Evolutionary conservation across 2,888 invertebrate genomes (phyloP), one percentile per base, ranked within the genome.

Genomic region (Encarsia formosa): DNA sequence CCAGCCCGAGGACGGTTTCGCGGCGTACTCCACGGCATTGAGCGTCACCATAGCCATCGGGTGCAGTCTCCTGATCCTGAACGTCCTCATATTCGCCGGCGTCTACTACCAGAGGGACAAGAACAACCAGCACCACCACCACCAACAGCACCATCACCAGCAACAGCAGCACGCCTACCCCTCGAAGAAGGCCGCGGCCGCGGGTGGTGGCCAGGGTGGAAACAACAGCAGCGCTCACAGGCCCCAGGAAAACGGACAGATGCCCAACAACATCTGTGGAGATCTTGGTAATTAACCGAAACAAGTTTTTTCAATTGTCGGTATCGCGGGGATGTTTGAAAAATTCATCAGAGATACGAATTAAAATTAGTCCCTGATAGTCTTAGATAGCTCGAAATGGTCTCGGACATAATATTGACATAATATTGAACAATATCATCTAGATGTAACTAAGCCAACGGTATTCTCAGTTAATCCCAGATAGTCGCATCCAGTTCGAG

Each of bases 31-130:
- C 0, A 92, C 93, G 4, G 93, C 93, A 2, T 76, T 94, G 13
- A 91, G 91, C 73, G 91, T 93, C 0, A 94, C 93, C 16, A 92
- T 96, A 63, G 95, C 94, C 41, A 93, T 96, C 59, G 96, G 96
- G 32, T 93, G 94, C 69, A 92, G 92, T 4, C 76, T 96, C 53
- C 80, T 96, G 19, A 91, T 95, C 65, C 78, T 96, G 4, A 96
- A 96, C 70, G 90, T 95, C 39, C 77, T 95, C 23, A 92, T 96
- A 67, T 95, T 95, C 69, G 94, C 94, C 47, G 94, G 92, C 4
- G 91, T 95, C 1, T 95, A 94, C 72, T 95, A 95, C 69, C 94
- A 95, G 69, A 79, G 91, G 47, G 91, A 91, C 68, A 91, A 91
- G 72, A 87, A 87, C 57, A 82, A 87, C 38, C 71, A 70, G 53